Evolutionary conservation across 2,888 invertebrate species (phyloP), one percentile per base, ranked within the genome.

Genomic region (Micoletzkya japonica): DNA sequence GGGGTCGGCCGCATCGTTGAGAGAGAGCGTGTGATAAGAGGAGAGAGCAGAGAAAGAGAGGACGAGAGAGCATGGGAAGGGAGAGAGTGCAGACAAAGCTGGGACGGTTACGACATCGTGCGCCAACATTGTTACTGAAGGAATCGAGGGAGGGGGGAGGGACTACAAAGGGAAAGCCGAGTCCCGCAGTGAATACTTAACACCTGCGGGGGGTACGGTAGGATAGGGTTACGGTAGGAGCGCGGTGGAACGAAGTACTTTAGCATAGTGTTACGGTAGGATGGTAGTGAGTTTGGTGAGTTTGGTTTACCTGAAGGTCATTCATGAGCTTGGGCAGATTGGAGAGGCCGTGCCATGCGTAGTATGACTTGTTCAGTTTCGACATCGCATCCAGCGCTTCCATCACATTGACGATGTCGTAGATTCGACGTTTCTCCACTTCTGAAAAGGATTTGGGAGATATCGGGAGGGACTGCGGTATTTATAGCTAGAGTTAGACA

Each of bases 401-500:
- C 85, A 85, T 85, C 49, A 85, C 85, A 72, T 85, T 85, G n/a
- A 85, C 85, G 54, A 85, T 84, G 70, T 85, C 85, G 75, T 85
- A 85, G 69, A 85, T 83, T 32, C 85, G 73, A 36, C 85, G 78
- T 60, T 85, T 85, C 58, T 85, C 85, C 24, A 84, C 83, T 52
- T 67, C 83, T 83, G 71, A 67, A 80, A 72, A 2, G 24, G 30
- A 3, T n/a, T n/a, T n/a, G n/a, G n/a, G n/a, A n/a, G 10, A 20
- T 14, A 20, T 44, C 44, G 20, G 20, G 44, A 44, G n/a, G n/a
- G n/a, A n/a, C n/a, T n/a, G n/a, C n/a, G n/a, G n/a, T n/a, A n/a
- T n/a, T n/a, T n/a, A 66, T 26, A 67, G 10, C 7, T 71, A 60
- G 34, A 34, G 24, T 50, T 54, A 52, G 26, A 20, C 1, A 61